These are phyloP conservation scores for Austrolebias charrua DNA, from an alignment of 2,797 vertebrate genomes.

Conservation along the genomic window DNA sequence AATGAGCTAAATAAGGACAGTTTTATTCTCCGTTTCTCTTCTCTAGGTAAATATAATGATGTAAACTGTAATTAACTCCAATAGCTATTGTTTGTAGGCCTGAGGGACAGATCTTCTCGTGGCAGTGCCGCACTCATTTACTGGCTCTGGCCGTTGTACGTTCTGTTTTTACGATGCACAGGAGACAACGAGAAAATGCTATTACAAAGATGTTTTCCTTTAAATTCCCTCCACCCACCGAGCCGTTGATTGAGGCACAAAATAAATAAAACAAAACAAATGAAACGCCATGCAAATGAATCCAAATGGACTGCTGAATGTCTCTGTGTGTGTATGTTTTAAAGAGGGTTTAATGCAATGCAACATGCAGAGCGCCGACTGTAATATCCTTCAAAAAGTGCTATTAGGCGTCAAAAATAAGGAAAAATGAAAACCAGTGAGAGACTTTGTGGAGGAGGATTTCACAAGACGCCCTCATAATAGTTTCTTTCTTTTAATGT, in stretches of 20 bases:
- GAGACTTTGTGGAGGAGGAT: constrained; percentile 44
- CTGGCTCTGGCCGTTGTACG: constrained; percentile 59
- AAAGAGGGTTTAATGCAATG: constrained; percentile 64
- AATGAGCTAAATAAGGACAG: constrained; percentile 52
- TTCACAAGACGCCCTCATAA: constrained; percentile 60
- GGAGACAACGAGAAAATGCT: constrained; percentile 70
- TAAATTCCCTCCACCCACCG: constrained; percentile 27
- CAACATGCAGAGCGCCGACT: constrained; percentile 66
- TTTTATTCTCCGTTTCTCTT: constrained; percentile 70
- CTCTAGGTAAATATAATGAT: constrained; percentile 77
- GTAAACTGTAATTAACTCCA: constrained; percentile 79
- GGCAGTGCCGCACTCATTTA: constrained; percentile 67
- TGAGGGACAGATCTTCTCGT: constrained; percentile 65
- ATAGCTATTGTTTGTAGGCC: constrained; percentile 72
- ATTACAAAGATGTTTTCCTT: constrained; percentile 67
- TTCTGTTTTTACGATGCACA: constrained; percentile 67
- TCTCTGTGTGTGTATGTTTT: constrained; percentile 45
- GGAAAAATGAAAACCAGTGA: constrained; percentile 46
- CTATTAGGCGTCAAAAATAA: constrained; percentile 58
- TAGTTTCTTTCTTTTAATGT: constrained; percentile 50
- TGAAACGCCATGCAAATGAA: constrained; percentile 74
- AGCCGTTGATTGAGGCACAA: constrained; percentile 60
- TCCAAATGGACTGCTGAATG: constrained; percentile 65
- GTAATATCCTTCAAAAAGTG: constrained; percentile 67
- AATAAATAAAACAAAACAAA: constrained; percentile 47